Evolutionary conservation across 2,888 invertebrate genomes (phyloP).

Genomic region (Ecliptopera silaceata): DNA sequence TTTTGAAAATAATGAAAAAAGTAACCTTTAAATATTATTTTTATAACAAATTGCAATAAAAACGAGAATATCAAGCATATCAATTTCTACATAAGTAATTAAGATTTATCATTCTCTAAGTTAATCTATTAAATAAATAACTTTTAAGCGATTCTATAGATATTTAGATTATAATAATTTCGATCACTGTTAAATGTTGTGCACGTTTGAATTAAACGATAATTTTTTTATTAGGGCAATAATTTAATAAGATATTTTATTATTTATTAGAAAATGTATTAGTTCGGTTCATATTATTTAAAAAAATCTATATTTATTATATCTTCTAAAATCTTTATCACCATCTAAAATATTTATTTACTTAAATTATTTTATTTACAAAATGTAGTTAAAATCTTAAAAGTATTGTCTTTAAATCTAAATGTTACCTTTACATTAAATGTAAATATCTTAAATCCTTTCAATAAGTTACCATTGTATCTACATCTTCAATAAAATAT

Average conservation of each 20-base stretch:
- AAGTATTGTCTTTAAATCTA: conserved; percentile 65
- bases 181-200: conserved; percentile 83
- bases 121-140: conserved; percentile 45
- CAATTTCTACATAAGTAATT: conserved; percentile 57
- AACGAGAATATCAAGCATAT: conserved; percentile 81
- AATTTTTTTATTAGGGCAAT: conserved; percentile 72
- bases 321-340: conserved; percentile 21
- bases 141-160: conserved; percentile 60
- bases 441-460: conserved; percentile 79
- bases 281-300: conserved; percentile 30
- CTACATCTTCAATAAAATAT: conserved; percentile 76
- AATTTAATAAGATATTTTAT: conserved; percentile 60
- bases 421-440: conserved; percentile 63
- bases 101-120: conserved; percentile 60
- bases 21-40: not conserved
- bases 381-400: conserved; percentile 45
- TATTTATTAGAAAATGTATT: conserved; percentile 34
- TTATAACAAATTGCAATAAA: conserved; percentile 52
- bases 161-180: conserved; percentile 74
- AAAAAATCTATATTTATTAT: conserved; percentile 17
- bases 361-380: conserved; percentile 27
- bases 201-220: conserved; percentile 72
- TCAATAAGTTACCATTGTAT: conserved; percentile 76
- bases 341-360: conserved; percentile 28
- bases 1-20: too few species aligned